These are phyloP conservation scores for Caerostris darwini DNA, from an alignment of 1,140 invertebrate species.

Conservation along the genomic window DNA sequence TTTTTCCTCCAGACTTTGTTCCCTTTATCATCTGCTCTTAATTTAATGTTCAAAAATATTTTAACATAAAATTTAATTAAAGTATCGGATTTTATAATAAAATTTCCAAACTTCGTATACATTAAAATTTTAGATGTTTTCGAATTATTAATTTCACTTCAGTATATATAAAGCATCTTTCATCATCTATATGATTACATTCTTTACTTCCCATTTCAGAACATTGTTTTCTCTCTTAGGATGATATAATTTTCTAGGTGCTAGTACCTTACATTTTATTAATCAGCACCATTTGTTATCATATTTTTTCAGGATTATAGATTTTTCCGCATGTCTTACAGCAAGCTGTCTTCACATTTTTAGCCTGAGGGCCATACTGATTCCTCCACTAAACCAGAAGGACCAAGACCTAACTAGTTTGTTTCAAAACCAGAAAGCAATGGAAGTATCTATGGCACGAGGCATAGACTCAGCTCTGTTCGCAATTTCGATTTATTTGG, in stretches of 20 bases:
- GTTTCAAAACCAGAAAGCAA: no score
- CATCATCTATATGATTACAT: slow-evolving; percentile 24
- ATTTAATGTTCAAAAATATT: slow-evolving; percentile 56
- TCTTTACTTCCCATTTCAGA: not conserved
- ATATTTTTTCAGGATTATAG: not conserved
- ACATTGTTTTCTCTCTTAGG: not conserved
- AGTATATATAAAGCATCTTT: not conserved
- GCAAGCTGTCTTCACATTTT: not conserved
- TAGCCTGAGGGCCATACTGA: no score
- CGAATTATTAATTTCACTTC: slow-evolving; percentile 1
- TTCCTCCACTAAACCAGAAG: no score
- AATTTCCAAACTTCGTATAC: slow-evolving; percentile 49
- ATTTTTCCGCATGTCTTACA: not conserved
- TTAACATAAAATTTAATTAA: slow-evolving; percentile 49
- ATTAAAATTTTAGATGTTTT: slow-evolving; percentile 19
- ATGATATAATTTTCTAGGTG: slow-evolving; percentile 42
- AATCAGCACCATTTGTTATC: not conserved
- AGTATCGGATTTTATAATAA: not conserved
- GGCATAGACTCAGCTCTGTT: no score
- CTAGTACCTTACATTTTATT: slow-evolving; percentile 21
- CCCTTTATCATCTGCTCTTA: slow-evolving; percentile 46
- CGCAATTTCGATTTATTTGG: no score
- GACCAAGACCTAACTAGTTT: no score
- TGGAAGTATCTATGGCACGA: no score
- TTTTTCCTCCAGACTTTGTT: not conserved